Conservation (phyloP, 2,113 vertebrate species). For the Gopherus flavomarginatus region DNA sequence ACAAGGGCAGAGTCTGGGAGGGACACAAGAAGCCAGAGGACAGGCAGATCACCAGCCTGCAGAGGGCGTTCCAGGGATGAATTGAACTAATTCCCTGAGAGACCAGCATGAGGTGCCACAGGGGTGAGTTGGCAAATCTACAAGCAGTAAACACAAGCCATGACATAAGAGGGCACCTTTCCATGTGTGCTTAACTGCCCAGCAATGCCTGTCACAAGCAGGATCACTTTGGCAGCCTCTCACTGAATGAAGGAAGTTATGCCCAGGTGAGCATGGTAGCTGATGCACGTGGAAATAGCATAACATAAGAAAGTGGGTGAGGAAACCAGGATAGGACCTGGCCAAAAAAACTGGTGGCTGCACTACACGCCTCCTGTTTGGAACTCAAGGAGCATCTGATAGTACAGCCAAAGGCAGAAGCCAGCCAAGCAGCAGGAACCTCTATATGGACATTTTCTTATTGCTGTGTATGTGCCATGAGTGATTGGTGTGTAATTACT, state of each 20-base stretch:
- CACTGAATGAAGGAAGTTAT: neutral
- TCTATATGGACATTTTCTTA: neutral
- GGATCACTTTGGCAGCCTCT: neutral
- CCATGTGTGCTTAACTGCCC: neutral
- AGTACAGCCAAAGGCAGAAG: neutral
- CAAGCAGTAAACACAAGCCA: too few relatives aligned
- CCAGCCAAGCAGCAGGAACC: fast-evolving
- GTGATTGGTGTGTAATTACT: neutral
- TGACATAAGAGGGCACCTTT: neutral
- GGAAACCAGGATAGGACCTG: neutral
- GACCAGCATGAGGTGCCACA: too few relatives aligned
- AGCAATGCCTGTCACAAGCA: neutral
- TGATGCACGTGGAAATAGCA: neutral
- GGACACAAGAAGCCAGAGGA: too few relatives aligned
- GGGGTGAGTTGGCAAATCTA: too few relatives aligned
- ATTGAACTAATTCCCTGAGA: too few relatives aligned
- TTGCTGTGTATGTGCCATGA: neutral
- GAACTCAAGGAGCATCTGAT: neutral
- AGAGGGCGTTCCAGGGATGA: too few relatives aligned
- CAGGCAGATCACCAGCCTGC: too few relatives aligned
- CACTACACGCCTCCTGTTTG: neutral
- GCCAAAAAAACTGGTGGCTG: neutral
- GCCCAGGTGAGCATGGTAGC: too few relatives aligned
- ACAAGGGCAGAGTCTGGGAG: too few relatives aligned
- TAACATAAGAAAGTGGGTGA: neutral